Evolutionary conservation across 2,797 vertebrate genomes (phyloP), one percentile per base, ranked within the genome.

Genomic region (Eulemur coronatus): DNA sequence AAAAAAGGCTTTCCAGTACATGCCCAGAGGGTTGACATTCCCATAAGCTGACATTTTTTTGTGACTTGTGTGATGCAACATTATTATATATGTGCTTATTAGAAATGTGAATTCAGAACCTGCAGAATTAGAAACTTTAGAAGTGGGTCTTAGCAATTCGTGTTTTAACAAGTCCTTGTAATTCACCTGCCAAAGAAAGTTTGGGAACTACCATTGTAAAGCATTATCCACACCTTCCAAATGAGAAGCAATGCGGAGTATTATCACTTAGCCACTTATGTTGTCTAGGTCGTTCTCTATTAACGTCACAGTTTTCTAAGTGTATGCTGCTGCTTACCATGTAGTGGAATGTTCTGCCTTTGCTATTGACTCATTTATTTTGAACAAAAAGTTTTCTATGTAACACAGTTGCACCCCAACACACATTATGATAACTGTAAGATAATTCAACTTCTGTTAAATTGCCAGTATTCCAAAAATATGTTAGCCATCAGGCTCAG

Each of bases 401-500:
- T 73, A 22, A 63, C n/a, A 48, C 43, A 38, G 20, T 67, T 84
- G 41, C 24, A 43, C 80, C 8, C 0, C 20, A 73, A 67, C 20
- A 90, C 46, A 69, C 55, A 48, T 28, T 84, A 20, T 85, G 33
- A 46, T 88, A 69, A 35, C 24, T 63, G 0, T 67, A 92, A 94
- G 57, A 84, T 87, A 84, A 93, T 30, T 86, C 12, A 78, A 46
- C 12, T 91, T 94, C n/a, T 96, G 11, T 88, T 69, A 43, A 95
- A 24, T 70, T 61, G n/a, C 13, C 28, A n/a, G 0, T 41, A 38
- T 86, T 93, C 82, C 30, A 82, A 84, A 96, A 59, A 17, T 5
- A 28, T 2, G 7, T 80, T 75, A n/a, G 18, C 5, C 18, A 12
- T 22, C 11, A 73, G 17, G 11, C 20, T 88, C 1, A 65, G 18